phyloP scores from a whole-genome alignment of 1,140 invertebrate species.

The Pseudomyrmex cubaensis region DNA sequence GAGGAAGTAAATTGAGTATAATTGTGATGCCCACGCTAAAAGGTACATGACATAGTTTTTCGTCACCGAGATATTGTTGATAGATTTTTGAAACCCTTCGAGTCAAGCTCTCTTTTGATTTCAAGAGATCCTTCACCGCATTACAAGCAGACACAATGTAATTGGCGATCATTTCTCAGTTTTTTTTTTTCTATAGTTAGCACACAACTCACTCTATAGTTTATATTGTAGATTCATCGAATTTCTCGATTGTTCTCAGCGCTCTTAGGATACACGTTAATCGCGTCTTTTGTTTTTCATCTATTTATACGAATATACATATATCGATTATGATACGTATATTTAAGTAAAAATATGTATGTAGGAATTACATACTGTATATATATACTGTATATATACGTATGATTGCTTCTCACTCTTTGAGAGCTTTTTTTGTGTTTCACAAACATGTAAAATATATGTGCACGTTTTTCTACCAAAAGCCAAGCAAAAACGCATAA shows the following conservation, averaged over 20 bases:
- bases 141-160: constrained; percentile 10
- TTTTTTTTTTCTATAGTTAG: not conserved
- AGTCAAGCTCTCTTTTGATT: constrained; percentile 33
- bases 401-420: not conserved
- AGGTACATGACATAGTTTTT: constrained; percentile 2
- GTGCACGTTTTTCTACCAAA: constrained; percentile 30
- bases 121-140: not conserved
- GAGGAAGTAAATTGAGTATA: constrained; percentile 38
- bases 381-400: constrained; percentile 7
- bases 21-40: constrained; percentile 17
- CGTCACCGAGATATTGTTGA: constrained; percentile 31
- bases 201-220: not conserved
- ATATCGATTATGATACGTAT: constrained; percentile 42
- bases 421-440: not conserved
- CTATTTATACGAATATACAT: constrained; percentile 36
- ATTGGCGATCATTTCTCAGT: not conserved
- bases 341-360: constrained; percentile 53
- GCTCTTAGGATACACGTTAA: constrained; percentile 17
- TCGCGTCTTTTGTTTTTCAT: not conserved
- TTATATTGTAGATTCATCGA: not conserved
- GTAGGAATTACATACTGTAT: constrained; percentile 46
- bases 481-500: constrained; percentile 30
- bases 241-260: constrained; percentile 3
- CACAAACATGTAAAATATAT: constrained; percentile 6
- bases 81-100: not conserved